These are phyloP conservation scores for Margarornis squamiger DNA, from an alignment of 2,797 vertebrate species.

Conservation along the genomic window DNA sequence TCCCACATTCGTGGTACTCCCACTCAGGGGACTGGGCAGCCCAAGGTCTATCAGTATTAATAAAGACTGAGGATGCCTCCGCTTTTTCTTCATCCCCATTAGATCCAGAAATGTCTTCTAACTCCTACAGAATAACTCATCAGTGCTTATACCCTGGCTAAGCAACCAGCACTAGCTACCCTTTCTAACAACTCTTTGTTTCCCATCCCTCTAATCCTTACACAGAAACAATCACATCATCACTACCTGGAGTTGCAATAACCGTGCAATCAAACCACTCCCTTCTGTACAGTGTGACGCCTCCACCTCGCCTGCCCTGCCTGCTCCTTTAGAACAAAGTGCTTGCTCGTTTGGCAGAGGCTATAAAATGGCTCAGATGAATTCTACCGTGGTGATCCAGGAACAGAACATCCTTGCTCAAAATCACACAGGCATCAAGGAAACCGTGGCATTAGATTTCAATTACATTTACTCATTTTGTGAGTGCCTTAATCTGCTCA, in stretches of 20 bases:
- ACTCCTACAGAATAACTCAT: background rate
- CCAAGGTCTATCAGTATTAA: background rate
- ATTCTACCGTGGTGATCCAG: background rate
- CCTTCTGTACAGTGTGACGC: background rate
- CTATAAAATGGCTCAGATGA: background rate
- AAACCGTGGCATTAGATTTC: background rate
- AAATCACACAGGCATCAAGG: background rate
- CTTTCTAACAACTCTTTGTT: background rate
- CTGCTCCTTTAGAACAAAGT: background rate
- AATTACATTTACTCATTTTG: background rate
- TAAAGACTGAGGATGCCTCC: background rate
- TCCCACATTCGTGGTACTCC: background rate
- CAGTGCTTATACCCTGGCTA: background rate
- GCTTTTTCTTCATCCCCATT: background rate
- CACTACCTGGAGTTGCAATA: background rate
- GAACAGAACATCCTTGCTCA: background rate
- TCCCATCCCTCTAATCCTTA: background rate
- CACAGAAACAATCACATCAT: background rate
- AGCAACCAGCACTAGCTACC: background rate
- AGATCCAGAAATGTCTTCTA: background rate
- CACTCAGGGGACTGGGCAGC: background rate
- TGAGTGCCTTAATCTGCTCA: background rate
- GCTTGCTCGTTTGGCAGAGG: background rate
- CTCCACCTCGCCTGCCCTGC: background rate
- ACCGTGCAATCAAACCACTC: background rate